These are phyloP conservation scores for Dromiciops gliroides DNA, from an alignment of 2,113 vertebrate genomes.

Conservation along the genomic window DNA sequence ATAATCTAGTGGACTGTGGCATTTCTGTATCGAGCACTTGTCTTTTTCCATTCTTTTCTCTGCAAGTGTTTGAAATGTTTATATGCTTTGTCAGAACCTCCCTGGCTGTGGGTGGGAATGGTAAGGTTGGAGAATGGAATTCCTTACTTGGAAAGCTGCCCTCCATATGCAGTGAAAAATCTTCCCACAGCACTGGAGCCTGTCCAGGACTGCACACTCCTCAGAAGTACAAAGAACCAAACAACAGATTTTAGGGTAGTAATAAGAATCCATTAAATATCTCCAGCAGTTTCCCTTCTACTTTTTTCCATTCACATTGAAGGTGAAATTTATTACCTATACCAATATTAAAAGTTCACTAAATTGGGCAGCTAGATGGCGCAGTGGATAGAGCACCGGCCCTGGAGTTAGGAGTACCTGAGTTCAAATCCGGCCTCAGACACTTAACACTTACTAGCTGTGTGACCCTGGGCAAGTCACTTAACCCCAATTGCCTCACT, in stretches of 20 bases:
- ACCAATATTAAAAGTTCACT: background rate
- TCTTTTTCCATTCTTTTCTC: background rate
- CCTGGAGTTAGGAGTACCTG: too few species aligned
- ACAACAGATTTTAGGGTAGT: background rate
- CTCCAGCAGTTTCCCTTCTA: background rate
- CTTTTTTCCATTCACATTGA: background rate
- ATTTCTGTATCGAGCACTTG: background rate
- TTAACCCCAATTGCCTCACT: too few species aligned
- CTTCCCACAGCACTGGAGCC: background rate
- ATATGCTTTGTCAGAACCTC: background rate
- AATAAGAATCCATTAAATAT: background rate
- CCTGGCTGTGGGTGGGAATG: background rate
- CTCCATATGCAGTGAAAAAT: background rate
- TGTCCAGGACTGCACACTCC: background rate
- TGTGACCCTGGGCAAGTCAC: too few species aligned
- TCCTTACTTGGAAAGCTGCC: background rate
- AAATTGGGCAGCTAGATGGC: too few species aligned
- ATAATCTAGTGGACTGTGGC: background rate
- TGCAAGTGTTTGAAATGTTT: background rate
- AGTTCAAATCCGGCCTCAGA: too few species aligned
- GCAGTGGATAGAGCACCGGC: too few species aligned
- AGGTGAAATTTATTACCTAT: background rate
- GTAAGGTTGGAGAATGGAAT: background rate
- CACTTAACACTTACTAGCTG: too few species aligned
- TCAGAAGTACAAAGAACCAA: background rate